Percentiles rank a stretch among this genome's conserved stretches.
These are phyloP conservation scores for Blennius ocellaris DNA, from an alignment of 2,113 vertebrate species.

Conservation along the genomic window DNA sequence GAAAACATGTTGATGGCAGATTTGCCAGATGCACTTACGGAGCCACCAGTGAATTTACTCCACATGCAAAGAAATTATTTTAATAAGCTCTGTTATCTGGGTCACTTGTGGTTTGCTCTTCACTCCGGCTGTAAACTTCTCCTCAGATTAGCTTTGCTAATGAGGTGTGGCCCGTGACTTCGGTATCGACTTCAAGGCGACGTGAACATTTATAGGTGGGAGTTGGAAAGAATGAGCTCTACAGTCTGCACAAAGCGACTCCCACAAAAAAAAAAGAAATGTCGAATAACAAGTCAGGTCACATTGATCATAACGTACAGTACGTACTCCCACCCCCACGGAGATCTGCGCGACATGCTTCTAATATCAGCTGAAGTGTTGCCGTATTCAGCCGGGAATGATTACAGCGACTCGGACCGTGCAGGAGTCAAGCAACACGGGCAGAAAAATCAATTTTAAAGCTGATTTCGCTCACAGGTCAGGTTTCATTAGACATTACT, in stretches of 20 bases:
- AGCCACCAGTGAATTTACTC: no score
- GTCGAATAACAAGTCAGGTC: conserved; percentile 10
- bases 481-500: conserved; percentile 29
- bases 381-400: conserved; percentile 14
- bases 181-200: not conserved
- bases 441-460: conserved; percentile 30
- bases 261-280: conserved; percentile 4
- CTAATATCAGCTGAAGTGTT: conserved; percentile 34
- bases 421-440: conserved; percentile 7
- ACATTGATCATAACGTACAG: conserved; percentile 14
- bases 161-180: no score
- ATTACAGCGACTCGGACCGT: conserved; percentile 34
- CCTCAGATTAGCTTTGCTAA: no score
- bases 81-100: no score
- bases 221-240: not conserved
- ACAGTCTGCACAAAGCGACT: not conserved
- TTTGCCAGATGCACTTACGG: no score
- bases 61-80: no score
- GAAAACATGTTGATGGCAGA: no score
- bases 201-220: not conserved
- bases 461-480: conserved; percentile 24
- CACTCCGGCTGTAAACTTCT: no score
- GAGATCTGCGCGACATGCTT: conserved; percentile 1
- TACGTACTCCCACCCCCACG: no score
- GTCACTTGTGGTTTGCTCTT: no score